A percentile compares a stretch with the other conserved stretches of the same genome.
Evolutionary conservation across 1,140 invertebrate genomes (phyloP).

Genomic region (Episyrphus balteatus): DNA sequence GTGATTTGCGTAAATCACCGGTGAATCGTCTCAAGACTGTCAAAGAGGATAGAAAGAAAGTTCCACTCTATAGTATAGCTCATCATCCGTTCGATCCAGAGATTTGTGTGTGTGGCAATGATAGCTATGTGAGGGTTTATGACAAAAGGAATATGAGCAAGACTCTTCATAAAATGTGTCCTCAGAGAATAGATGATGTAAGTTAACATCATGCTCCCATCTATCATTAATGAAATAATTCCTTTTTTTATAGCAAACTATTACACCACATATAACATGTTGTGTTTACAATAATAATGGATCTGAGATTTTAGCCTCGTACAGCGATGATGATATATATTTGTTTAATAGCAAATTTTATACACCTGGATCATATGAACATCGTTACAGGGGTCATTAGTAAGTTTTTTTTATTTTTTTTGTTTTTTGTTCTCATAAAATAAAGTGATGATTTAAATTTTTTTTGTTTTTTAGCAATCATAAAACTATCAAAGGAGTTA

Average conservation of each 20-base stretch:
- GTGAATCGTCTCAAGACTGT: neutral
- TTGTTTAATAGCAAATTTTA: conserved; percentile 62
- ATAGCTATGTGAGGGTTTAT: conserved; percentile 52
- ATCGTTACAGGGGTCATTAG: conserved; percentile 66
- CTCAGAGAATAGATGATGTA: conserved; percentile 23
- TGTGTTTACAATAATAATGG: conserved; percentile 88
- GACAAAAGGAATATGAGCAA: conserved; percentile 51
- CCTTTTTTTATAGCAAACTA: conserved; percentile 4
- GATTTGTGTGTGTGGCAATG: conserved; percentile 69
- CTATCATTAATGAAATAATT: conserved; percentile 2
- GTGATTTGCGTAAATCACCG: conserved; percentile 62
- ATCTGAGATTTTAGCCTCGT: conserved; percentile 79
- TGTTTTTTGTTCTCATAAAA: neutral
- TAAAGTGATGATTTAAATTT: neutral
- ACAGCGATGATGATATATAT: conserved; percentile 91
- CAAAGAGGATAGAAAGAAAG: conserved; percentile 11
- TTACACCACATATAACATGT: conserved; percentile 59
- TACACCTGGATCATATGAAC: conserved; percentile 46
- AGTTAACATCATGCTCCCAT: conserved; percentile 6
- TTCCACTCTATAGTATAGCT: conserved; percentile 77
- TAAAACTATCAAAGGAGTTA: conserved; percentile 83
- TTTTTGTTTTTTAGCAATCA: conserved; percentile 43
- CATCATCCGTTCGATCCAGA: conserved; percentile 71
- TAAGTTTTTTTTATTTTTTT: conserved; percentile 11
- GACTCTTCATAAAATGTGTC: conserved; percentile 40